phyloP scores from a whole-genome alignment of 2,113 vertebrate species.

The Oreocharis arfaki region DNA sequence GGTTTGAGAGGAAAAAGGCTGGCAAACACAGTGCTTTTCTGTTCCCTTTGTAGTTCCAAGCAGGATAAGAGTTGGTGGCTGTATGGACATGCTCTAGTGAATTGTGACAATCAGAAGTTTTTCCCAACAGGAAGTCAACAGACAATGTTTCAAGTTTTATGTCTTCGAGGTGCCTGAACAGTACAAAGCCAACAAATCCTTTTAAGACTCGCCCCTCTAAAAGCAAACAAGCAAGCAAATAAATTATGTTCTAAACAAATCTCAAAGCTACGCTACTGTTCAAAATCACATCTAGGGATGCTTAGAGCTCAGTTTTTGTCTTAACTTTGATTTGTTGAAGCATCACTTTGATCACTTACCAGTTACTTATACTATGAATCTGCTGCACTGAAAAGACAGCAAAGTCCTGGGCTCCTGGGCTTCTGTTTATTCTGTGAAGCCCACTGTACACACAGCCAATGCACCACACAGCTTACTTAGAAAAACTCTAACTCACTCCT shows the following conservation, averaged over 20 bases:
- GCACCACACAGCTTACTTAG: neutral
- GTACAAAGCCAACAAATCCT: neutral
- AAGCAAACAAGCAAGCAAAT: neutral
- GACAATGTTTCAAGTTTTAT: neutral
- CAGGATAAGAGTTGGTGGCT: neutral
- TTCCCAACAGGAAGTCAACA: neutral
- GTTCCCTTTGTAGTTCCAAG: neutral
- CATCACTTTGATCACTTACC: neutral
- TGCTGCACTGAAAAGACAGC: neutral
- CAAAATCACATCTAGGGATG: neutral
- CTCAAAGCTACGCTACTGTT: neutral
- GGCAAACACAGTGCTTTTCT: neutral
- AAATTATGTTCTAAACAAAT: constrained; percentile 7
- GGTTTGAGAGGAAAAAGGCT: neutral
- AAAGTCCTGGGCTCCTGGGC: neutral
- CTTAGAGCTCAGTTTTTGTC: neutral
- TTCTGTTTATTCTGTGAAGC: constrained; percentile 15
- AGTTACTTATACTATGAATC: neutral
- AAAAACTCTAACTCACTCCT: neutral
- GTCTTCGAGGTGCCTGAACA: neutral
- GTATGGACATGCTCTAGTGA: neutral
- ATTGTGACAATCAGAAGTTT: neutral
- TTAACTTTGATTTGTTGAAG: neutral
- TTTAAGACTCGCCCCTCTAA: neutral
- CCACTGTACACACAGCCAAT: neutral